Evolutionary conservation across 2,113 vertebrate genomes (phyloP).

Genomic region (Dicentrarchus labrax): DNA sequence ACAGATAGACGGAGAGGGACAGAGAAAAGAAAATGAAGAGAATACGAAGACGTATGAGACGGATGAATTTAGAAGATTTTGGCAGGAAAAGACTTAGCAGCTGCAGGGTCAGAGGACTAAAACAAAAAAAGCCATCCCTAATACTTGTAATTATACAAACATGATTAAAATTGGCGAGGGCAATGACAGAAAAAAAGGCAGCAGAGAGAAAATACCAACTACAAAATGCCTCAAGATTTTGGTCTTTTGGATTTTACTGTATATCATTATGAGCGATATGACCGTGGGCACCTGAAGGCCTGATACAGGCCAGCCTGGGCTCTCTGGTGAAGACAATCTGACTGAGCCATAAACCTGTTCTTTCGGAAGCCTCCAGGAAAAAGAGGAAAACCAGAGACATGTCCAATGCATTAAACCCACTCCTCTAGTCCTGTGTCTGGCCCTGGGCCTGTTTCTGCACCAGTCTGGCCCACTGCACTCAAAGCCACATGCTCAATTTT

Average conservation of each 20-base stretch:
- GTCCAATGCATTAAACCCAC: constrained; percentile 73
- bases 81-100: constrained; percentile 21
- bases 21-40: constrained; percentile 10
- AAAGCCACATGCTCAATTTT: constrained; percentile 72
- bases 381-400: constrained; percentile 82
- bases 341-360: constrained; percentile 76
- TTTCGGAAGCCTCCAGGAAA: constrained; percentile 65
- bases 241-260: constrained; percentile 34
- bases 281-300: constrained; percentile 30
- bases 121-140: constrained; percentile 10
- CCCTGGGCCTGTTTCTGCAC: constrained; percentile 55
- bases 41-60: constrained; percentile 6
- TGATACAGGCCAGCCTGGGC: constrained; percentile 38
- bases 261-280: constrained; percentile 30
- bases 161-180: constrained; percentile 21
- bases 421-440: constrained; percentile 67
- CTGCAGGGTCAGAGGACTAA: constrained; percentile 36
- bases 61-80: constrained; percentile 22
- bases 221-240: constrained; percentile 7
- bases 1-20: constrained; percentile 36
- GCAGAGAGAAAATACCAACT: not conserved
- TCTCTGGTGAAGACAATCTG: constrained; percentile 50
- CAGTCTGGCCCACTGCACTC: constrained; percentile 64
- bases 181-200: constrained; percentile 12
- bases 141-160: constrained; percentile 45